Evolutionary conservation across 2,888 invertebrate genomes (phyloP).

Genomic region (Adelphocoris suturalis): DNA sequence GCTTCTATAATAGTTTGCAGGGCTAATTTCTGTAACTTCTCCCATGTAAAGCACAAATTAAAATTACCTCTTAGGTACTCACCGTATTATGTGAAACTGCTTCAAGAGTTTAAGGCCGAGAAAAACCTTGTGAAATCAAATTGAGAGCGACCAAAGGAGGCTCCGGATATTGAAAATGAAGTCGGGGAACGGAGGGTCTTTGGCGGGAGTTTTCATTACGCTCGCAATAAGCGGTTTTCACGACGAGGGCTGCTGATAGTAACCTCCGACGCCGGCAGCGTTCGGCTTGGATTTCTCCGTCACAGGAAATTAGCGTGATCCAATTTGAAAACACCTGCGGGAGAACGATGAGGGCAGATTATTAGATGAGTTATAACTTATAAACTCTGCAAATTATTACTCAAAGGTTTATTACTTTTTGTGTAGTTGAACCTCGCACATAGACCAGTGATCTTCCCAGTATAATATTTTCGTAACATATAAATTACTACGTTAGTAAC

Average conservation of each 20-base stretch:
- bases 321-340: not conserved
- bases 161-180: conserved; percentile 22
- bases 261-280: not conserved
- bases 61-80: not conserved
- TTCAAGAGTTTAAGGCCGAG: not conserved
- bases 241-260: not conserved
- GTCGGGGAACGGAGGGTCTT: not conserved
- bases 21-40: too few relatives aligned
- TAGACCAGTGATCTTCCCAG: too few relatives aligned
- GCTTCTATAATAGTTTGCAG: too few relatives aligned
- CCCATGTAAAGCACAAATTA: too few relatives aligned
- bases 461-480: too few relatives aligned
- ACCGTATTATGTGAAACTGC: not conserved
- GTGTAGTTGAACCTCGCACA: too few relatives aligned
- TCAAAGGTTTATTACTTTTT: too few relatives aligned
- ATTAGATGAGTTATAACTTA: too few relatives aligned
- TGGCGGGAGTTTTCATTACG: conserved; percentile 11
- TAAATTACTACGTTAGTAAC: too few relatives aligned
- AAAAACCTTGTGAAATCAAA: not conserved
- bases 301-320: not conserved
- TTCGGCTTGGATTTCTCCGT: not conserved
- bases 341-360: too few relatives aligned
- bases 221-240: not conserved
- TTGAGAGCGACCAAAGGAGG: not conserved
- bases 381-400: too few relatives aligned